These are phyloP conservation scores for Nomia melanderi DNA, from an alignment of 1,140 invertebrate species.

Conservation along the genomic window DNA sequence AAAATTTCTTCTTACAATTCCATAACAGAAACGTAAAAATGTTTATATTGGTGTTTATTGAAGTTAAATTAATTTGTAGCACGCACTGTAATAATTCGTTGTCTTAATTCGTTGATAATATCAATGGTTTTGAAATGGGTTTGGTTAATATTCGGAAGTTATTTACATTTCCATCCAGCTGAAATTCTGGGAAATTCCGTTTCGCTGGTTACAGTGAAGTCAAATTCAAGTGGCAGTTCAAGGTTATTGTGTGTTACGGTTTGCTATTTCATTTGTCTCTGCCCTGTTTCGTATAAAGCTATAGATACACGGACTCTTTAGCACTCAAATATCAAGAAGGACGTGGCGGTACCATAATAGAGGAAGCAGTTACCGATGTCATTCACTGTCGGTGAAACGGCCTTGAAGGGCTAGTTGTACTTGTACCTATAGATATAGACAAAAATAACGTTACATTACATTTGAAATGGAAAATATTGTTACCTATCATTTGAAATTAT, in stretches of 20 bases:
- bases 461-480: too few species aligned
- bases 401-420: conserved; percentile 1
- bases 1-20: too few species aligned
- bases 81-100: too few species aligned
- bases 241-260: neutral
- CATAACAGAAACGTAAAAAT: too few species aligned
- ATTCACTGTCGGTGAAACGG: neutral
- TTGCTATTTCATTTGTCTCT: neutral
- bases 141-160: too few species aligned
- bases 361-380: neutral
- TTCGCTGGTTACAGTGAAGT: neutral
- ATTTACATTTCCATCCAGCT: too few species aligned
- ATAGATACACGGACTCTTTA: neutral
- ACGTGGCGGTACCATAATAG: neutral
- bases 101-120: too few species aligned
- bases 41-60: too few species aligned
- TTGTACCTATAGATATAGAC: neutral
- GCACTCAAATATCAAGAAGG: neutral
- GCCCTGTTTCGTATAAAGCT: neutral
- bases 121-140: too few species aligned
- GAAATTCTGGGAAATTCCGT: neutral
- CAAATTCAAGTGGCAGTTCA: neutral
- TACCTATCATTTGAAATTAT: too few species aligned
- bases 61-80: too few species aligned
- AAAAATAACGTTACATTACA: too few species aligned